Percentiles rank a stretch among this genome's conserved stretches.
Conservation (phyloP, 1,140 invertebrate genomes). For the Sinella curviseta region DNA sequence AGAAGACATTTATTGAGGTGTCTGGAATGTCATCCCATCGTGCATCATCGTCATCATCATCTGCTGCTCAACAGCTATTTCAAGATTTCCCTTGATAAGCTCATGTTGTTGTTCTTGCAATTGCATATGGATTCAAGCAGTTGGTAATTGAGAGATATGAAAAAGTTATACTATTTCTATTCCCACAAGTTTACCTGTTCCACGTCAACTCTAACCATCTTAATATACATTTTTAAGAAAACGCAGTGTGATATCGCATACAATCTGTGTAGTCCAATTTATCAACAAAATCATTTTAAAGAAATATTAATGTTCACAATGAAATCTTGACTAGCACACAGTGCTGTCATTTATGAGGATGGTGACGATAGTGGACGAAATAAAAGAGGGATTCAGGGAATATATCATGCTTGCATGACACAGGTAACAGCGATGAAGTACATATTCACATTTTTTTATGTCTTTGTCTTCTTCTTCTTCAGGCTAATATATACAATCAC, state of each 20-base stretch:
- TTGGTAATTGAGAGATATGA: not conserved
- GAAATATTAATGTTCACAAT: not conserved
- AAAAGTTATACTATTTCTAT: not conserved
- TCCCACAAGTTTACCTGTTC: not conserved
- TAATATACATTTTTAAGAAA: not conserved
- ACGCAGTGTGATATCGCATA: not conserved
- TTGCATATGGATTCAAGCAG: too few species aligned
- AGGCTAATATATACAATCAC: too few species aligned
- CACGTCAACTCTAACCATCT: not conserved
- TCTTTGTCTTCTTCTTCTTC: too few species aligned
- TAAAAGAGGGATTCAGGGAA: too few species aligned
- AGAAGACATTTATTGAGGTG: conserved; percentile 47
- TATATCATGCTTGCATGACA: not conserved
- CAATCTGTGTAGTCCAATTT: not conserved
- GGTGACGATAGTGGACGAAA: not conserved
- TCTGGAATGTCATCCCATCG: conserved; percentile 43
- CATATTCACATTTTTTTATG: too few species aligned
- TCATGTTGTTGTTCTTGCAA: too few species aligned
- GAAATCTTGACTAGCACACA: not conserved
- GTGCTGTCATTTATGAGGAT: not conserved
- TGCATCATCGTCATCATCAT: conserved; percentile 4
- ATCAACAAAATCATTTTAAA: not conserved
- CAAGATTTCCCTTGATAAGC: too few species aligned
- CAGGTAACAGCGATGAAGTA: not conserved
- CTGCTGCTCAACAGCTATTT: not conserved